phyloP scores from a whole-genome alignment of 2,888 invertebrate species.

The Phragmatobia fuliginosa region DNA sequence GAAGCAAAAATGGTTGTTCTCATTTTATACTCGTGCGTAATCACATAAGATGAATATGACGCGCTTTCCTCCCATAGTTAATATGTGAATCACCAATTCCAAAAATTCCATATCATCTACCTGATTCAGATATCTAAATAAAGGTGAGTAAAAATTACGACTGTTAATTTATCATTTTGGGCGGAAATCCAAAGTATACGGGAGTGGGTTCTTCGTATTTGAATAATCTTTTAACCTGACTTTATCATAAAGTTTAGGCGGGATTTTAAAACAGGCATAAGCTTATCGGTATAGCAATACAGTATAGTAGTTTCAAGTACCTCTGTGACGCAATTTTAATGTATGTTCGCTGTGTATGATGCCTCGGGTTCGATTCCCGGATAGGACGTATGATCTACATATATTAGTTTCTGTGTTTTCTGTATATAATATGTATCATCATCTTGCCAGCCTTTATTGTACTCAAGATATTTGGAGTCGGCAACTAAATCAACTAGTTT shows the following conservation, averaged over 20 bases:
- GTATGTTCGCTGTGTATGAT: too few species aligned
- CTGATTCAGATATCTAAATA: slow-evolving; percentile 5
- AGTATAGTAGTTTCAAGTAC: too few species aligned
- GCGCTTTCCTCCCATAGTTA: neutral
- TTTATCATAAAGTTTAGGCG: neutral
- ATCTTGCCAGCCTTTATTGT: too few species aligned
- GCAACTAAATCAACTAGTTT: too few species aligned
- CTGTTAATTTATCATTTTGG: neutral
- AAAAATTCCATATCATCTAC: neutral
- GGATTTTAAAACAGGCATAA: neutral
- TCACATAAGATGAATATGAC: neutral
- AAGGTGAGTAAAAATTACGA: neutral
- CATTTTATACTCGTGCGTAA: too few species aligned
- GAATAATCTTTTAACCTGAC: neutral
- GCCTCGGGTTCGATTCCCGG: too few species aligned
- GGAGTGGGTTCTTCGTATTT: neutral
- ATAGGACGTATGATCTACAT: too few species aligned
- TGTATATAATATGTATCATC: too few species aligned
- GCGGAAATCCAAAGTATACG: neutral
- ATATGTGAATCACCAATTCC: neutral
- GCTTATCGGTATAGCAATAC: neutral
- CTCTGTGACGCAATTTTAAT: too few species aligned
- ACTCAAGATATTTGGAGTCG: too few species aligned
- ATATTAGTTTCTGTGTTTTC: too few species aligned
- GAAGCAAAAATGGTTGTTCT: too few species aligned